Evolutionary conservation across 35 echinoderm and acorn worm species (phyloP).

Genomic region (Acanthaster planci): DNA sequence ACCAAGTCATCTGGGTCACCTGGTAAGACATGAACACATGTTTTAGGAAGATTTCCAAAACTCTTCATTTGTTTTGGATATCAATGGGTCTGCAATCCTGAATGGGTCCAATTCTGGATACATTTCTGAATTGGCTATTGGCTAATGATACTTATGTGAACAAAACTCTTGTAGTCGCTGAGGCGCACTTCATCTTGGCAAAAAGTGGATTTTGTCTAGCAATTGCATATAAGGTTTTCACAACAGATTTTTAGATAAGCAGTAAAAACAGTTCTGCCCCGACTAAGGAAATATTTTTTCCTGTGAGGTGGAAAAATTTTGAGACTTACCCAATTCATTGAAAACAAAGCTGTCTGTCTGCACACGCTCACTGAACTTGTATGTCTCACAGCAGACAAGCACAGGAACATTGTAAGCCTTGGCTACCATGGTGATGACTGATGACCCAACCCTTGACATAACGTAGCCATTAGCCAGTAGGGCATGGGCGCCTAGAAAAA

Average conservation of each 20-base stretch:
- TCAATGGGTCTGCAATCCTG: too few relatives aligned
- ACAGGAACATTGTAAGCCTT: slow-evolving; percentile 97
- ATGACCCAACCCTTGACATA: slow-evolving; percentile 90
- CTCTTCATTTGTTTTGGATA: too few relatives aligned
- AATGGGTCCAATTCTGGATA: too few relatives aligned
- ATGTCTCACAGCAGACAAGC: slow-evolving; percentile 97
- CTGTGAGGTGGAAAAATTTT: neutral
- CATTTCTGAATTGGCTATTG: too few relatives aligned
- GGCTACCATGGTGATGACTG: slow-evolving; percentile 92
- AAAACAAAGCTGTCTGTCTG: slow-evolving; percentile 97
- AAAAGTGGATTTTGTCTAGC: too few relatives aligned
- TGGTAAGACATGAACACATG: slow-evolving; percentile 29
- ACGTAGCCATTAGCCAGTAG: slow-evolving; percentile 93
- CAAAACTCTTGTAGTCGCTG: too few relatives aligned
- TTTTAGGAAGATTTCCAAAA: too few relatives aligned
- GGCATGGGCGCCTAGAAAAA: slow-evolving; percentile 89
- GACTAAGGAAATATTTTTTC: neutral
- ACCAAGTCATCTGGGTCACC: slow-evolving; percentile 93
- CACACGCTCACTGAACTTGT: slow-evolving; percentile 95
- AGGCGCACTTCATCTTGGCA: too few relatives aligned
- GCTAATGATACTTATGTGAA: too few relatives aligned
- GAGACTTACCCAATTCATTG: slow-evolving; percentile 88
- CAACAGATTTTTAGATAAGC: too few relatives aligned
- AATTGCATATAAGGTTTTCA: too few relatives aligned
- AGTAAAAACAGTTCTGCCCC: neutral